Evolutionary conservation across 2,888 invertebrate species (phyloP), one percentile per base, ranked within the genome.

Genomic region (Camptogramma bilineatum): DNA sequence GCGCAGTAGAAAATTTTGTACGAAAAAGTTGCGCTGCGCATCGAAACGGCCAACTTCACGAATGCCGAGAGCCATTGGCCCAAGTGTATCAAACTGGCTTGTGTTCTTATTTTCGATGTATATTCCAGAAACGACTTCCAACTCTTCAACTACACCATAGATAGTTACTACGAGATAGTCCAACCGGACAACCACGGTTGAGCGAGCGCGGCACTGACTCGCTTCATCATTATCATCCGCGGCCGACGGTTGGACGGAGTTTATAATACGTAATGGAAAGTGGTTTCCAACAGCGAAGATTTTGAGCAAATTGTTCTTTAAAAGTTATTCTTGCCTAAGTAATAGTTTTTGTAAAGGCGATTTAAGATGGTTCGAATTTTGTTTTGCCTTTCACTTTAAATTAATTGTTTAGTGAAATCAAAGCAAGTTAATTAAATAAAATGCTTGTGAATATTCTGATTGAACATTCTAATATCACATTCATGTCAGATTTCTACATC

Each of bases 111-210:
- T 16, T 44, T 16, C 75, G 72, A 28, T 57, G 62, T 68, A 72
- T 52, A 16, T 94, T 94, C 31, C 93, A 97, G 97, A 85, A 95
- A 96, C 81, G 98, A 98, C 87, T 98, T 98, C 86, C 95, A 96
- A 83, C 93, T 98, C 68, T 98, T 98, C 91, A 97, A 96, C 81
- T 98, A 98, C 84, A 95, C 96, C 65, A 94, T 96, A 78, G 94
- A 95, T 73, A 95, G 94, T 71, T 97, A 96, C 83, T 89, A 96
- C 77, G 94, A 95, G 75, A 90, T 95, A 74, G 94, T 93, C 9
- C 81, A 85, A 73, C 84, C 86, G 28, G 87, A 86, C 64, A 77
- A 76, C 67, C 79, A 87, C 62, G 90, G 91, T 77, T 91, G 90
- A 91, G 74, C 76, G 19, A 24, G 13, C 53, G 18, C 34, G 21